Percentiles rank a stretch among this genome's conserved stretches.
Evolutionary conservation across 2,797 vertebrate genomes (phyloP).

Genomic region (Falco novaeseelandiae): DNA sequence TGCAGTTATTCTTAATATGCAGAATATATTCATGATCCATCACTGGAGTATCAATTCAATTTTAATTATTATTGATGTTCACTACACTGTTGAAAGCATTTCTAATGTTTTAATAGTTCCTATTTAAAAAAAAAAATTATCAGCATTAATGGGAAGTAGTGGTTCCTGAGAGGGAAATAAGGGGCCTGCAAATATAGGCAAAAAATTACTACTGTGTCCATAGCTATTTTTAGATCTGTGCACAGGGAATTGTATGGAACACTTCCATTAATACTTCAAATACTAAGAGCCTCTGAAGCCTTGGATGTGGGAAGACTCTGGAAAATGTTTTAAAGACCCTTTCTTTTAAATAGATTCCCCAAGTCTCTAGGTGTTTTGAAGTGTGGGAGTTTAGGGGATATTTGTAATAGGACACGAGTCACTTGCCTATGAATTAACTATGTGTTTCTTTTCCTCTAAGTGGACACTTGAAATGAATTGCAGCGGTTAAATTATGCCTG

Average conservation of each 20-base stretch:
- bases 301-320: constrained; percentile 39
- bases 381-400: background rate
- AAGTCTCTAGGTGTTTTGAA: background rate
- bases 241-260: constrained; percentile 54
- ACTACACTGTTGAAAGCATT: background rate
- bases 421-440: background rate
- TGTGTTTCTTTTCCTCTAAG: background rate
- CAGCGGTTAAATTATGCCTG: background rate
- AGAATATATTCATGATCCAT: background rate
- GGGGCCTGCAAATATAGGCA: constrained; percentile 27
- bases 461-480: background rate
- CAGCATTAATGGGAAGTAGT: background rate
- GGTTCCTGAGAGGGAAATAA: constrained; percentile 26
- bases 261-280: constrained; percentile 62
- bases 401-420: background rate
- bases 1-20: background rate
- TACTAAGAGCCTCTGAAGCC: constrained; percentile 17
- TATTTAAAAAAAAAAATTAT: background rate
- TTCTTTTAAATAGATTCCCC: background rate
- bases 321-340: constrained; percentile 29
- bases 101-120: background rate
- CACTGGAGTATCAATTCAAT: background rate
- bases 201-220: constrained; percentile 47
- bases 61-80: background rate
- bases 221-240: constrained; percentile 58